Evolutionary conservation across 2,888 invertebrate species (phyloP).

Genomic region (Sarcophaga variegata): DNA sequence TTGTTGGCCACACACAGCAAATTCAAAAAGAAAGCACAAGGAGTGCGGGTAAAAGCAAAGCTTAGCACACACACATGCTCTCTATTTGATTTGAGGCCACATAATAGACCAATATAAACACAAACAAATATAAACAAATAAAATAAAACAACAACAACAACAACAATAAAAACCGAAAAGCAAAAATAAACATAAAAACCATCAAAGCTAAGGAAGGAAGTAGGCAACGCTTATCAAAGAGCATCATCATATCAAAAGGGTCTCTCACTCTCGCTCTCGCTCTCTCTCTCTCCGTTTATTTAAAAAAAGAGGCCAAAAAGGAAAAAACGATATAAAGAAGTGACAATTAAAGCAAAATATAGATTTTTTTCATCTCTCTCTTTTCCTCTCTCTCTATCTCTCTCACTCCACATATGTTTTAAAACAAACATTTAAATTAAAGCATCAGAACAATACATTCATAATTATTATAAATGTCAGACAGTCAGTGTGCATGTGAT

Average conservation of each 20-base stretch:
- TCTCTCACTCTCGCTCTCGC: too few relatives aligned
- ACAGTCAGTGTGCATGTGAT: too few relatives aligned
- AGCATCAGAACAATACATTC: too few relatives aligned
- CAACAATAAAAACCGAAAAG: neutral
- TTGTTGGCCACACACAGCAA: too few relatives aligned
- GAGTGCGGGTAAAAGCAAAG: neutral
- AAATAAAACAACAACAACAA: too few relatives aligned
- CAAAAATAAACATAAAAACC: slow-evolving; percentile 19
- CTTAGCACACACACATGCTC: too few relatives aligned
- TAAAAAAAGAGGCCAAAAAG: neutral
- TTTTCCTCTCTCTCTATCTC: neutral
- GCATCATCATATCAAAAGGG: neutral
- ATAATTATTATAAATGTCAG: too few relatives aligned
- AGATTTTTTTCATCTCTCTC: neutral
- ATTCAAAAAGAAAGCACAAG: neutral
- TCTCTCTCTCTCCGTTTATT: too few relatives aligned
- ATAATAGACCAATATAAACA: slow-evolving; percentile 33
- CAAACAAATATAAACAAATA: slow-evolving; percentile 4
- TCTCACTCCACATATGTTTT: neutral
- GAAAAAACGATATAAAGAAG: neutral
- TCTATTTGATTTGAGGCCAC: slow-evolving; percentile 13
- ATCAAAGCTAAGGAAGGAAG: slow-evolving; percentile 19
- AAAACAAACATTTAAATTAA: slow-evolving; percentile 1
- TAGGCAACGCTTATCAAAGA: neutral
- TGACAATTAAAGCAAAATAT: slow-evolving; percentile 15